phyloP scores from a whole-genome alignment of 1,140 invertebrate species.

The Leptestheria dahalacensis region DNA sequence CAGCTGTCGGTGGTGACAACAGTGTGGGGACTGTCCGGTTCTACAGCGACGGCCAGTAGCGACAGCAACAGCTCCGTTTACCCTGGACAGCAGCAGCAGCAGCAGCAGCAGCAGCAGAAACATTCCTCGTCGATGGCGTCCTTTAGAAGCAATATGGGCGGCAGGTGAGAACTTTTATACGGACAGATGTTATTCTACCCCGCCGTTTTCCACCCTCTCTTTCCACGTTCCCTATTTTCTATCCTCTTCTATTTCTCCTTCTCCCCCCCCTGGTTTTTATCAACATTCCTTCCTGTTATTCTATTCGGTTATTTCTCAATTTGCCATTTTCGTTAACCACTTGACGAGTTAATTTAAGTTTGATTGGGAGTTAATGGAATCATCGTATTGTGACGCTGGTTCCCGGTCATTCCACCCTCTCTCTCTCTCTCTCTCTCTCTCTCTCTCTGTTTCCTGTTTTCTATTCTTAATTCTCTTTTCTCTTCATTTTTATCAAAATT shows the following conservation, averaged over 20 bases:
- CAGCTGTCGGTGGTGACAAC: not conserved
- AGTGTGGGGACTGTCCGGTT: not conserved
- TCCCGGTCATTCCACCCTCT: not conserved
- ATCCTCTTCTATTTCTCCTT: not conserved
- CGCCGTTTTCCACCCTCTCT: not conserved
- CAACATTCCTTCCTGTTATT: not conserved
- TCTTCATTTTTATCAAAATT: not conserved
- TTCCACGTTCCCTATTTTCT: not conserved
- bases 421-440: conserved; percentile 1
- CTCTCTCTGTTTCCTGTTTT: not conserved
- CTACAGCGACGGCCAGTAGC: not conserved
- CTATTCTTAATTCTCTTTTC: not conserved
- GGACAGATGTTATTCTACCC: not conserved
- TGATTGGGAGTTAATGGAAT: not conserved
- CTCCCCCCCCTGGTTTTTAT: not conserved
- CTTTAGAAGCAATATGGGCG: not conserved
- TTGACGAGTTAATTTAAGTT: not conserved
- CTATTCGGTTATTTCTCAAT: not conserved
- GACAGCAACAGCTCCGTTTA: not conserved
- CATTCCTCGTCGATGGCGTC: not conserved
- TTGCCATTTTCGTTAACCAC: not conserved
- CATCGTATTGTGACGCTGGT: too few relatives aligned
- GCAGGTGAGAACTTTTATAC: too few relatives aligned
- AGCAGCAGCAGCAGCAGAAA: not conserved
- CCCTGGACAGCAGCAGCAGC: not conserved